Evolutionary conservation across 1,140 invertebrate species (phyloP).

Genomic region (Drosophila navojoa): DNA sequence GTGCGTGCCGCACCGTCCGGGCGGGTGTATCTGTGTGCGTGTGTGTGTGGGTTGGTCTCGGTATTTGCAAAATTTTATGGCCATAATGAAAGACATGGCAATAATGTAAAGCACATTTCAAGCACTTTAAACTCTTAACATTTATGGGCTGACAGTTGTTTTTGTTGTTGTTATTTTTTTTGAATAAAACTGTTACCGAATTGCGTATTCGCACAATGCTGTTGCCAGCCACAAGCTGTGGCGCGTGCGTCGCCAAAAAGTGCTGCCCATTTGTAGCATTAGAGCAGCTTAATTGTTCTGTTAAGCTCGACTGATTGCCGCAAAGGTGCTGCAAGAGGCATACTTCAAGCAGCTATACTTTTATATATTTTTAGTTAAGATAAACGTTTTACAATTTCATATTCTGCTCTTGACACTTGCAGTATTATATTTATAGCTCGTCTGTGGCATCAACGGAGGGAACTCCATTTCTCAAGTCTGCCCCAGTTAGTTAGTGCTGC

Average conservation of each 20-base stretch:
- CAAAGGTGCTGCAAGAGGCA: no score
- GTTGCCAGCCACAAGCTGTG: neutral
- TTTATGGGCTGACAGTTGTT: slow-evolving; percentile 31
- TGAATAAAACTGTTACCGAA: slow-evolving; percentile 40
- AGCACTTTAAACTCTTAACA: slow-evolving; percentile 31
- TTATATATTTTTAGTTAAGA: no score
- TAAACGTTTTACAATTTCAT: no score
- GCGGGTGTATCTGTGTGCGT: slow-evolving; percentile 12
- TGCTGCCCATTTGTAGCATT: neutral
- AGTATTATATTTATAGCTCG: no score
- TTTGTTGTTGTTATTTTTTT: neutral
- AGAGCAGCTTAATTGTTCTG: no score
- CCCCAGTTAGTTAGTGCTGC: no score
- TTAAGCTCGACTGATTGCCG: no score
- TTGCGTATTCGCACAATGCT: slow-evolving; percentile 26
- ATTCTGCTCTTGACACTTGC: no score
- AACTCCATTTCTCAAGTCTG: no score
- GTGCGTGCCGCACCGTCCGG: slow-evolving; percentile 57
- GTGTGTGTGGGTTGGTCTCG: slow-evolving; percentile 49
- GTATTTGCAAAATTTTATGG: slow-evolving; percentile 80
- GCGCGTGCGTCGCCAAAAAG: neutral
- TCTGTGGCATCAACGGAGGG: no score
- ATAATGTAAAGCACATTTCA: slow-evolving; percentile 52
- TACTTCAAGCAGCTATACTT: no score
- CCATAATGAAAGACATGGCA: slow-evolving; percentile 68